These are phyloP conservation scores for Microtus oregoni DNA, from an alignment of 2,113 vertebrate species.

Conservation along the genomic window DNA sequence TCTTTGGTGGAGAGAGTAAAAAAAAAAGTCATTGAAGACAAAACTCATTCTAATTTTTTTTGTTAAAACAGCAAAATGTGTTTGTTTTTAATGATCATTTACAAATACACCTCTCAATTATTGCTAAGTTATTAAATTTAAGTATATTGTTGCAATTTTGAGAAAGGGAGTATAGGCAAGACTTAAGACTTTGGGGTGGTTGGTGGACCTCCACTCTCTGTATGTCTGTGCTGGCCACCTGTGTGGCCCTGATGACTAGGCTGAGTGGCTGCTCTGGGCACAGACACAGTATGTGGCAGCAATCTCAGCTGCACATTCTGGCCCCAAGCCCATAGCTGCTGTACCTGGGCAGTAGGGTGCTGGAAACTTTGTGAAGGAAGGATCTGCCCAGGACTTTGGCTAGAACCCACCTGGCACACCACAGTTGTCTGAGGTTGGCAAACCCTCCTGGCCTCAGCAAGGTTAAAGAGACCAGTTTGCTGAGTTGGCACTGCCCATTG, in stretches of 20 bases:
- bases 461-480: slow-evolving; percentile 77
- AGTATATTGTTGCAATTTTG: neutral
- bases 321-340: slow-evolving; percentile 38
- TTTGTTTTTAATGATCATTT: too few species aligned
- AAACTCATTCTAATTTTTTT: too few species aligned
- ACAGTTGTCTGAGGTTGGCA: slow-evolving; percentile 89
- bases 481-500: slow-evolving; percentile 90
- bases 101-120: too few species aligned
- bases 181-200: slow-evolving; percentile 82
- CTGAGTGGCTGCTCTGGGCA: slow-evolving; percentile 85
- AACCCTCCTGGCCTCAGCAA: slow-evolving; percentile 87
- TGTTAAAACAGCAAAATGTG: too few species aligned
- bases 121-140: too few species aligned
- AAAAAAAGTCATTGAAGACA: too few species aligned
- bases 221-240: slow-evolving; percentile 84
- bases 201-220: slow-evolving; percentile 86
- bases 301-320: neutral
- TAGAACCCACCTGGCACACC: slow-evolving; percentile 92
- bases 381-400: slow-evolving; percentile 70
- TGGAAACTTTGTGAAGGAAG: slow-evolving; percentile 88
- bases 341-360: slow-evolving; percentile 82
- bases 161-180: neutral
- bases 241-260: slow-evolving; percentile 49
- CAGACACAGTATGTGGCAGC: slow-evolving; percentile 87
- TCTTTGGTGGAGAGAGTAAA: too few species aligned